phyloP scores from a whole-genome alignment of 1,140 invertebrate species.

The Epicauta chinensis region DNA sequence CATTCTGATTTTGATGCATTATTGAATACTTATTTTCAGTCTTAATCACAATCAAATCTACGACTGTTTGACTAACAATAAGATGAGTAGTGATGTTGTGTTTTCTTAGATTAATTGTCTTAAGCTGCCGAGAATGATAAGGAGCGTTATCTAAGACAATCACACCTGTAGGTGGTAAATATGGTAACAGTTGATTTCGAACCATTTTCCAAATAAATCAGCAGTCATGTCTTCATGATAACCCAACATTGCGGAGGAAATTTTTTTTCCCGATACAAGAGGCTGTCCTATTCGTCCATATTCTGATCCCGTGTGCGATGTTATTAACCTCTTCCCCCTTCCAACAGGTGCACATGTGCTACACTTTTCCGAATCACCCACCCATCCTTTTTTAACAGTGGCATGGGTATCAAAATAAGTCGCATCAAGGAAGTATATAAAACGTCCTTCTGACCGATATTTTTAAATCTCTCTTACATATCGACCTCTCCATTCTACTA shows the following conservation, averaged over 20 bases:
- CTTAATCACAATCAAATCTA: too few relatives aligned
- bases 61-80: too few relatives aligned
- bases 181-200: conserved; percentile 9
- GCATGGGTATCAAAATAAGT: conserved; percentile 3
- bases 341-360: conserved; percentile 5
- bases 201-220: conserved; percentile 15
- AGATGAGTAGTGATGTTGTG: too few relatives aligned
- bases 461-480: neutral
- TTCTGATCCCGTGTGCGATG: conserved; percentile 29
- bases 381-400: conserved; percentile 8
- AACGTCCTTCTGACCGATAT: neutral
- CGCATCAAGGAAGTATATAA: conserved; percentile 1
- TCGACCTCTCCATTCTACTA: neutral
- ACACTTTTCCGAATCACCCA: conserved; percentile 2
- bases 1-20: too few relatives aligned
- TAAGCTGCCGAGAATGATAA: conserved; percentile 7
- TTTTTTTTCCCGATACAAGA: conserved; percentile 22
- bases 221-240: conserved; percentile 23
- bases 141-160: conserved; percentile 19
- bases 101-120: neutral
- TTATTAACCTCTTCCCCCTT: conserved; percentile 27
- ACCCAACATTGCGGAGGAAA: conserved; percentile 12
- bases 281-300: conserved; percentile 23
- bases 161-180: conserved; percentile 11
- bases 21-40: too few relatives aligned